Conservation (phyloP, 1,140 invertebrate genomes). For the Eufriesea mexicana region DNA sequence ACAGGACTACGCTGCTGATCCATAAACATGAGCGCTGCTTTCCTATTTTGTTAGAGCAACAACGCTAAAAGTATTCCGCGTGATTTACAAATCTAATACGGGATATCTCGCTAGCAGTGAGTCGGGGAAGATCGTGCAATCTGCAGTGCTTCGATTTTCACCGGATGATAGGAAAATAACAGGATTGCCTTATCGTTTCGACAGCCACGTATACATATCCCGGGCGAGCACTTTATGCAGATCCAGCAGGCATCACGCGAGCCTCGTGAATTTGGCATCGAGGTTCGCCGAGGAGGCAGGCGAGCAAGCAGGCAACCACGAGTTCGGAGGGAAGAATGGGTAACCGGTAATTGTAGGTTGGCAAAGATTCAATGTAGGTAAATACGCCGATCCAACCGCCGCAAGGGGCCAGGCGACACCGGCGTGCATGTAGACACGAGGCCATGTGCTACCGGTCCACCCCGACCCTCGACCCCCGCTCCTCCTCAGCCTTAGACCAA, state of each 20-base stretch:
- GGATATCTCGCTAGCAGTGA: background rate
- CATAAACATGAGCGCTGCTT: constrained; percentile 2
- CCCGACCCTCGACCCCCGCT: constrained; percentile 28
- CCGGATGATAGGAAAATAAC: constrained; percentile 61
- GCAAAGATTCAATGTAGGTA: constrained; percentile 82
- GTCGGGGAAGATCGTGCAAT: constrained; percentile 14
- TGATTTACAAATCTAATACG: constrained; percentile 9
- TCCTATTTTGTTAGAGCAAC: background rate
- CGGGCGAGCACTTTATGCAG: constrained; percentile 71
- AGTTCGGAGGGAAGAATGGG: constrained; percentile 75
- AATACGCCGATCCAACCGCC: constrained; percentile 76
- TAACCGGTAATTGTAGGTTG: constrained; percentile 82
- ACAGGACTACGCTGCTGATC: background rate
- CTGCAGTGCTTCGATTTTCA: constrained; percentile 61
- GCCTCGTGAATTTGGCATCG: constrained; percentile 77
- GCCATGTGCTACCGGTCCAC: constrained; percentile 74
- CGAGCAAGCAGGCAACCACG: constrained; percentile 41
- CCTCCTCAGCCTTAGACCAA: background rate
- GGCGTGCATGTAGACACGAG: constrained; percentile 73
- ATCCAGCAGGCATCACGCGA: constrained; percentile 70
- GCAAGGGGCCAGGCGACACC: constrained; percentile 69
- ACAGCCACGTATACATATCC: constrained; percentile 44
- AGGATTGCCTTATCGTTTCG: constrained; percentile 57
- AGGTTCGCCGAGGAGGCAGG: constrained; percentile 60
- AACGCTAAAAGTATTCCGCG: background rate